Evolutionary conservation across 1,140 invertebrate species (phyloP).

Genomic region (Condylostylus longicornis): DNA sequence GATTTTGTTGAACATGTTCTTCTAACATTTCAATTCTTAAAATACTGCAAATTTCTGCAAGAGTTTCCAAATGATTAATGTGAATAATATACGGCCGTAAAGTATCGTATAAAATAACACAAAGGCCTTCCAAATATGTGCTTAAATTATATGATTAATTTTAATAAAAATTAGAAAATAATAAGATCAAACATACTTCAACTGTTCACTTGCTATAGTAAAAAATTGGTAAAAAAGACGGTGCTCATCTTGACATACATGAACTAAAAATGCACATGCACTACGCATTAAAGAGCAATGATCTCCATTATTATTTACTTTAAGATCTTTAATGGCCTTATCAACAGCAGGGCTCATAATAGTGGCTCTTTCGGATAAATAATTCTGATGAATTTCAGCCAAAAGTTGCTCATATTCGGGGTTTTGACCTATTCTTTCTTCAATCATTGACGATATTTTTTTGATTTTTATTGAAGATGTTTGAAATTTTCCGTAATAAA

Average conservation of each 20-base stretch:
- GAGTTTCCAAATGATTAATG: conserved; percentile 92
- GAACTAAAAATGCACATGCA: conserved; percentile 75
- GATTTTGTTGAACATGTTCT: conserved; percentile 77
- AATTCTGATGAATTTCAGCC: conserved; percentile 71
- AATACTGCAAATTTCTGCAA: conserved; percentile 92
- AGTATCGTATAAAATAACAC: conserved; percentile 80
- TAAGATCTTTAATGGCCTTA: conserved; percentile 57
- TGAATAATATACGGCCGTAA: conserved; percentile 92
- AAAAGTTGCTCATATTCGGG: conserved; percentile 63
- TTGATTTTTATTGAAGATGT: conserved; percentile 70
- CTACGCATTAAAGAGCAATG: conserved; percentile 77
- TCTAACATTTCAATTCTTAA: conserved; percentile 86
- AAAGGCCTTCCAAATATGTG: conserved; percentile 68
- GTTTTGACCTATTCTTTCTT: conserved; percentile 52
- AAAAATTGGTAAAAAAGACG: conserved; percentile 85
- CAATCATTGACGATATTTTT: conserved; percentile 65
- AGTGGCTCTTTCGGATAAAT: conserved; percentile 58
- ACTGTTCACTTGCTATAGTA: conserved; percentile 40
- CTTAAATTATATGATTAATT: conserved; percentile 28
- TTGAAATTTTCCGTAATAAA: conserved; percentile 91
- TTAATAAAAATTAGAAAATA: neutral
- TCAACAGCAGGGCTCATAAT: conserved; percentile 47
- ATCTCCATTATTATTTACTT: conserved; percentile 56
- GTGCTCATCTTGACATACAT: conserved; percentile 85
- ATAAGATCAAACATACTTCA: conserved; percentile 42